phyloP scores from a whole-genome alignment of 2,797 vertebrate genomes.

The Dermochelys coriacea region DNA sequence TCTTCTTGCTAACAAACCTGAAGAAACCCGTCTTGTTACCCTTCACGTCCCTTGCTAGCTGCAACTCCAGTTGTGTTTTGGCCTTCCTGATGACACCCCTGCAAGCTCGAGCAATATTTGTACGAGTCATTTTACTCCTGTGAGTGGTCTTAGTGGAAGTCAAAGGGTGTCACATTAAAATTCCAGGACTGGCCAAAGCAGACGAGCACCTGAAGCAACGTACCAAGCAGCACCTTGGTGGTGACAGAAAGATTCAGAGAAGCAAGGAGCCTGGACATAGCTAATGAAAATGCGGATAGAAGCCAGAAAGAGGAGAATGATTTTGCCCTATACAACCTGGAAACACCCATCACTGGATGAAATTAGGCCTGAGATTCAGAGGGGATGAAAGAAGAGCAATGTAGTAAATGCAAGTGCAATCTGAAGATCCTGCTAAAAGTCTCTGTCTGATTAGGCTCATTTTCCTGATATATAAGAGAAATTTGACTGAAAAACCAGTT shows the following conservation, averaged over 20 bases:
- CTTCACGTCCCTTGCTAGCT: too few relatives aligned
- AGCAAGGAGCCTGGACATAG: neutral
- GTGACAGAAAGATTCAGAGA: neutral
- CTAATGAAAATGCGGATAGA: neutral
- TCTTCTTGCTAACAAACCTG: too few relatives aligned
- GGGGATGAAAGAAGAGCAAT: neutral
- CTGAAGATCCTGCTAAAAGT: neutral
- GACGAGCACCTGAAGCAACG: neutral
- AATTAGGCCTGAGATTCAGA: neutral
- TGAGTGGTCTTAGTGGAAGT: accelerated
- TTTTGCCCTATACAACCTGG: neutral
- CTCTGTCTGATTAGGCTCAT: neutral
- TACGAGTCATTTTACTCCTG: neutral
- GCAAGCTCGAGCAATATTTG: too few relatives aligned
- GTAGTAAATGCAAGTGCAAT: neutral
- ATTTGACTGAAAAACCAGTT: neutral
- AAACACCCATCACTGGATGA: neutral
- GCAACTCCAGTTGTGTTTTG: too few relatives aligned
- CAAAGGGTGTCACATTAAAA: neutral
- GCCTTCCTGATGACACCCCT: too few relatives aligned
- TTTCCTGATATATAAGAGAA: neutral
- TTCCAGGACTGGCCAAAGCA: neutral
- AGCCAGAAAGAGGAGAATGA: neutral
- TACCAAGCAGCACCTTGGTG: neutral
- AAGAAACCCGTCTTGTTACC: too few relatives aligned